Base-by-base conservation (phyloP, 2,888 invertebrate species). In the Dryadula phaetusa region DNA sequence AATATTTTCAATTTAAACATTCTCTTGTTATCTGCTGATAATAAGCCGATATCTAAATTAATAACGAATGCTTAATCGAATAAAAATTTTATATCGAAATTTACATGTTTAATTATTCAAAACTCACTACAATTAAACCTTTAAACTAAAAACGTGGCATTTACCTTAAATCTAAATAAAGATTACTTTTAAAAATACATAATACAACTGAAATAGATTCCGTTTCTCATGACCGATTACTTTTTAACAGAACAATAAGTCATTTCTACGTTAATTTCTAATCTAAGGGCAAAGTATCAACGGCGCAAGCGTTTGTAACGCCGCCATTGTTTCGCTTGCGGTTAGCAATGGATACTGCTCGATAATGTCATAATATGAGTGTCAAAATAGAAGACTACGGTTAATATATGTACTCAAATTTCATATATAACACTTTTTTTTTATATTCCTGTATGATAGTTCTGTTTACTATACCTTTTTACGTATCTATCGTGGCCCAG, bases 281-380 rank as follows among this genome's bases (percentile, higher is more conserved):
- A 34, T 62, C 47, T 62, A 20, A 62, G 47, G 16, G 14, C 47
- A 47, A 37, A 58, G 56, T 69, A 53, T 69, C 62, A 49, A 56
- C 52, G 52, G 44, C n/a, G 49, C 44, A 44, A 60, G 60, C 60
- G 60, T 28, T 22, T 34, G 58, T 62, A 37, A 32, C 46, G 66
- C 63, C 66, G 53, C 60, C 37, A 66, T 68, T 64, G 64, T 68
- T 58, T 28, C 28, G 18, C 10, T 60, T 68, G 68, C 53, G 64
- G 64, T 67, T 53, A 40, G 53, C 53, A 61, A 66, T 66, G 63
- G 60, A 69, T 54, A 61, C 58, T 58, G 52, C n/a, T 66, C 65
- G 40, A 60, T 58, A 60, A 20, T 49, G 16, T 52, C 42, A 42
- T 56, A 25, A 56, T 25, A 16, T 56, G 25, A 56, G 40, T 56